Percentiles rank a stretch among this genome's conserved stretches.
These are phyloP conservation scores for Thymelicus lineola DNA, from an alignment of 2,888 invertebrate species.

Conservation along the genomic window DNA sequence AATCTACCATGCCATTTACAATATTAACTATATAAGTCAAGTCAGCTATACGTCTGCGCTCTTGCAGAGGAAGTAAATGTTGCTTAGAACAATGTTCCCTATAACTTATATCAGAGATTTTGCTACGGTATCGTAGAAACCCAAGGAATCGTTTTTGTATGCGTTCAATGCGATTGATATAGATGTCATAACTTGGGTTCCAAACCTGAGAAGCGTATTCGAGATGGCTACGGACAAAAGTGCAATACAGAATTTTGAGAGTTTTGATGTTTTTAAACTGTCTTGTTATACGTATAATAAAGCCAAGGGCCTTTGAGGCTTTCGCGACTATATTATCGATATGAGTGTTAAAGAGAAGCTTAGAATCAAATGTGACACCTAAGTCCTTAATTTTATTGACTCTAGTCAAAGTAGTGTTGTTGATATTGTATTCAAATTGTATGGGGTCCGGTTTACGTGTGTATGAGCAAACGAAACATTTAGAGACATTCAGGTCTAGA, in stretches of 20 bases:
- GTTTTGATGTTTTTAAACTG: conserved; percentile 17
- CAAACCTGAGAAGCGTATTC: not conserved
- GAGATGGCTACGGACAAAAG: conserved; percentile 8
- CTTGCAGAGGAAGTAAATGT: too few species aligned
- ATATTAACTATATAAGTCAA: too few species aligned
- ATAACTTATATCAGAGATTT: too few species aligned
- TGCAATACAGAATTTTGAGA: conserved; percentile 14
- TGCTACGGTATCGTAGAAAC: not conserved
- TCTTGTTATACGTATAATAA: not conserved
- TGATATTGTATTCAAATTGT: not conserved
- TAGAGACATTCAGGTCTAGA: not conserved
- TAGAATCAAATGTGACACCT: not conserved
- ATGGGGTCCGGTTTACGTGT: not conserved
- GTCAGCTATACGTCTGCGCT: too few species aligned
- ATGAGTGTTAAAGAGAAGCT: not conserved
- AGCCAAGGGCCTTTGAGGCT: conserved; percentile 6
- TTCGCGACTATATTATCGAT: conserved; percentile 7
- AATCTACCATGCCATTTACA: too few species aligned
- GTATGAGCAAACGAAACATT: not conserved
- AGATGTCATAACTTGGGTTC: not conserved
- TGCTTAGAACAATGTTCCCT: too few species aligned
- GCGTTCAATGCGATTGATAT: not conserved
- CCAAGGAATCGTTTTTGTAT: not conserved
- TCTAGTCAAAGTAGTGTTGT: conserved; percentile 1
- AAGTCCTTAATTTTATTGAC: conserved; percentile 6